Percentiles rank a stretch among this genome's conserved stretches.
phyloP scores from a whole-genome alignment of 2,113 vertebrate species.

The Dicentrarchus labrax region DNA sequence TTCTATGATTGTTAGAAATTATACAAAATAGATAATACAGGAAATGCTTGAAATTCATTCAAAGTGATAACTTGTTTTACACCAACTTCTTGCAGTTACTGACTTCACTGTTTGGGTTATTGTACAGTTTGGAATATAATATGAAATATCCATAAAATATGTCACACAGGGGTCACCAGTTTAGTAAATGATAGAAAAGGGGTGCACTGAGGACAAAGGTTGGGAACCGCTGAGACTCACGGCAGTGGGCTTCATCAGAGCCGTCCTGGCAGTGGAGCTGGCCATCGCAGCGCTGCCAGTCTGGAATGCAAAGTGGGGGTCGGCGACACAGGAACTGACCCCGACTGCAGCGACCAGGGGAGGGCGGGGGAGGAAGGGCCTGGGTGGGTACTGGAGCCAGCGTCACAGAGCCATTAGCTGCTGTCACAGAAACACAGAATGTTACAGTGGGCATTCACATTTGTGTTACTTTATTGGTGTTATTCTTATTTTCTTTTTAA shows the following conservation, averaged over 20 bases:
- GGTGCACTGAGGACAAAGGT: too few species aligned
- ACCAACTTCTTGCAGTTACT: too few species aligned
- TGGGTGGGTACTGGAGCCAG: conserved; percentile 73
- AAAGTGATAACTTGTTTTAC: too few species aligned
- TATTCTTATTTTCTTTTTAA: background rate
- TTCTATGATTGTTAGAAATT: too few species aligned
- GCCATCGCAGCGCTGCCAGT: conserved; percentile 94
- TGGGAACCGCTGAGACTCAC: conserved; percentile 83
- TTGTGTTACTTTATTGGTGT: background rate
- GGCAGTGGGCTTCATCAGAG: conserved; percentile 91
- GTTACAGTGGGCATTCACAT: background rate
- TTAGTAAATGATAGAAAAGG: too few species aligned
- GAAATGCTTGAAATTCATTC: too few species aligned
- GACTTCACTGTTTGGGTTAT: too few species aligned
- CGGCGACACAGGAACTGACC: conserved; percentile 91
- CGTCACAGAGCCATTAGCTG: conserved; percentile 76
- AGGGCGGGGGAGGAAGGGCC: conserved; percentile 36
- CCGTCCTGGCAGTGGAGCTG: conserved; percentile 90
- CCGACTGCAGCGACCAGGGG: conserved; percentile 83
- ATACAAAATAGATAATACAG: too few species aligned
- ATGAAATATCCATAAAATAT: too few species aligned
- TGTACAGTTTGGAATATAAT: too few species aligned
- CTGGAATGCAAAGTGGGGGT: conserved; percentile 90
- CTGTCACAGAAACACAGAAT: conserved; percentile 17
- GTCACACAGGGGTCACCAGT: too few species aligned